Conservation (phyloP, 2,888 invertebrate genomes). For the Acanthosepion pharaonis region DNA sequence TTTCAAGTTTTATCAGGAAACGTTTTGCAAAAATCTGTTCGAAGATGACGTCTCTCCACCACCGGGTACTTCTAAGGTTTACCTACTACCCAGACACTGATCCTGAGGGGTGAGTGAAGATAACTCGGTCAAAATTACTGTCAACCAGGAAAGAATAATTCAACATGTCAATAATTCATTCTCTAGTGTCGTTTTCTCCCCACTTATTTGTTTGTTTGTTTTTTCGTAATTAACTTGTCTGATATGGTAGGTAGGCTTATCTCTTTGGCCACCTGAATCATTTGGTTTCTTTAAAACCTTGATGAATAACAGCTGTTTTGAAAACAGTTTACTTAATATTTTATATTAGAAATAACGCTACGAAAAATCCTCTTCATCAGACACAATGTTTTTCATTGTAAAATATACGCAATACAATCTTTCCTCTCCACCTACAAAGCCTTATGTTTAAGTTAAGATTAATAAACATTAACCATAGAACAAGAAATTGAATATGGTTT, state of each 20-base stretch:
- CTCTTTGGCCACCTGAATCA: neutral
- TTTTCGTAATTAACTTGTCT: neutral
- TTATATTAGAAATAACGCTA: neutral
- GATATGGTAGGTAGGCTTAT: neutral
- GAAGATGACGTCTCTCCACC: neutral
- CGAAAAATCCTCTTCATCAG: neutral
- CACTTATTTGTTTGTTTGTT: neutral
- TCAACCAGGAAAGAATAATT: neutral
- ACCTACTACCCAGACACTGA: neutral
- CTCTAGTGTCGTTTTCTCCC: neutral
- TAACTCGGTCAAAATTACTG: neutral
- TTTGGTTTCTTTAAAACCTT: neutral
- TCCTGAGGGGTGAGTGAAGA: neutral
- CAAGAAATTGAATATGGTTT: too few relatives aligned
- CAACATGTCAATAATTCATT: constrained; percentile 10
- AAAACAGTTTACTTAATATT: neutral
- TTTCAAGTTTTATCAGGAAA: neutral
- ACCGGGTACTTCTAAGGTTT: neutral
- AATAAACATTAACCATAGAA: too few relatives aligned
- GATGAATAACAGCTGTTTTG: neutral
- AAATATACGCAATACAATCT: too few relatives aligned
- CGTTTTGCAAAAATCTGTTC: neutral
- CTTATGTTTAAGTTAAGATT: too few relatives aligned
- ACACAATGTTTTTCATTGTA: too few relatives aligned
- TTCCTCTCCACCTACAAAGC: too few relatives aligned